Evolutionary conservation across 2,888 invertebrate species (phyloP), one percentile per base, ranked within the genome.

Genomic region (Hyposoter didymator): DNA sequence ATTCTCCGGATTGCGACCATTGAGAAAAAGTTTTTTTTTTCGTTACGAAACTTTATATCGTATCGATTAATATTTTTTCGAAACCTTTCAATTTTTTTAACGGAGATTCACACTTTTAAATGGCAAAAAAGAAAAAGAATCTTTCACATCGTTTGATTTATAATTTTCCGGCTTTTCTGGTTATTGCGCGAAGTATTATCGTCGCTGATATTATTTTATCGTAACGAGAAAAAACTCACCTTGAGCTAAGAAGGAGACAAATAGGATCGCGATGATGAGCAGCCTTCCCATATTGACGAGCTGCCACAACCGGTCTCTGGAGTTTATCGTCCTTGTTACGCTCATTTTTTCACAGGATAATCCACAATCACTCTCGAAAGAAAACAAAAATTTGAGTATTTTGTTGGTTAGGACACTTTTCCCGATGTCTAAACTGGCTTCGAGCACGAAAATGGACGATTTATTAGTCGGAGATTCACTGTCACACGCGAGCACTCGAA

Each of bases 221-320:
- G 1, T 12, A 78, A 43, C n/a, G 35, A 55, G 32, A 45, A 59
- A 47, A 64, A 39, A 6, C 12, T 22, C 75, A 86, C 85, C 85
- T 86, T 74, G 78, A 12, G 64, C 59, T 55, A 81, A 28, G 73
- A 83, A 75, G 55, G 79, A 39, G 59, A 64, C 5, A 83, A 49
- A 55, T n/a, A 83, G 12, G 8, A 66, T 45, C 14, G 69, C 80
- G 73, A 78, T 66, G 72, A 69, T n/a, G 2, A 78, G 72, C 62
- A 85, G 78, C 85, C 79, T 82, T 67, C 73, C 83, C 85, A 86
- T 84, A 74, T 84, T 86, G 85, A 78, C 64, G 59, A 81, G 8
- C 19, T 78, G 55, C 43, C 39, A 78, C 28, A 35, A 67, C 22
- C 74, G 62, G 45, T 8, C 45, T 28, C 14, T 75, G 12, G 73